Base-by-base conservation (phyloP, 30 jellyfish, hydroid and myxozoan genomes). In the Aurelia coerulea region DNA sequence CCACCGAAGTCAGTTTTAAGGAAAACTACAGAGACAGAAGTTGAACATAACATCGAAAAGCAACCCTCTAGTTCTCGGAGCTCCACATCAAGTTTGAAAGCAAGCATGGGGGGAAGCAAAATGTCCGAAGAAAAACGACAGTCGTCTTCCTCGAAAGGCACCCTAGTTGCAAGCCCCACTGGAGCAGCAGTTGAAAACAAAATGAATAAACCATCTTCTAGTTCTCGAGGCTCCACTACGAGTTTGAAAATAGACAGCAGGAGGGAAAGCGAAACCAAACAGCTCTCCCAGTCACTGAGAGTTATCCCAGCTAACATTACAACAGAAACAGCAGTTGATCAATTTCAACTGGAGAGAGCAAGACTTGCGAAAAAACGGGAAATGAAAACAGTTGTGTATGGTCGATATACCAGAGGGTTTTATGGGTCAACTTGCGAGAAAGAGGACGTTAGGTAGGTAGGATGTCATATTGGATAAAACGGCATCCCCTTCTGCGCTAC, bases 351-450 rank as follows among this genome's bases (percentile, higher is more conserved):
- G 35, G 97, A 90, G 54, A 83, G 13, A 60, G 69, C 58, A 35
- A 53, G 97, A 53, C 68, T 34, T 5, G 79, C 39, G 16, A 90
- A 90, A 73, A 90, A 90, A 63, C 76, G 97, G 29, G 94, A 82
- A 32, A 42, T 90, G 69, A 74, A 70, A 39, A 56, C 91, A 12
- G 64, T 53, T 17, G 91, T 75, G 68, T 77, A 81, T 37, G 88
- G 68, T 29, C 42, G 34, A 32, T 90, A 90, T 56, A 64, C 68
- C 41, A 78, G 56, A 53, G 53, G 88, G 31, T 29, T 73, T n/a
- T 90, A 90, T 83, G 97, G 97, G 9, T 53, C 97, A 53, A 91
- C 97, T 32, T 39, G 39, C 17, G 94, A 90, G 63, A 90, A 90
- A 59, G 97, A 90, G 78, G 79, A 32, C 15, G 49, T 81, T 18